Base-by-base conservation (phyloP, 2,888 invertebrate species). In the Mamestra brassicae region DNA sequence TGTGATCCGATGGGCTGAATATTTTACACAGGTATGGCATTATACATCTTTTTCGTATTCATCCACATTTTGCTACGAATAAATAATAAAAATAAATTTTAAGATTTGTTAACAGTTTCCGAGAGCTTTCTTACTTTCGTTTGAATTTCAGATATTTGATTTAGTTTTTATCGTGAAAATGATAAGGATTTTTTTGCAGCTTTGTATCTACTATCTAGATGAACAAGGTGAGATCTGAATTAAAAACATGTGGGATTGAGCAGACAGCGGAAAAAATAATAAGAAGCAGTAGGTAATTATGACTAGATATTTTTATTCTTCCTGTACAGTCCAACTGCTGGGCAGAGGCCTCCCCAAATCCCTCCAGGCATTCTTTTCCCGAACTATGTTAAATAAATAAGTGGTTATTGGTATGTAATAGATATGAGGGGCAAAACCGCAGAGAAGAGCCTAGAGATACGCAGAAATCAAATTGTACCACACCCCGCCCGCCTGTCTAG, bases 1-100 rank as follows among this genome's bases (percentile, higher is more conserved):
- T 74, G 66, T 71, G 75, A 83, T 82, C 73, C 80, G 72, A 76
- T 80, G 80, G 82, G 58, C 42, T 81, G 70, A 78, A 86, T 82
- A 85, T 60, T 80, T 66, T 75, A 86, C 83, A 86, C 74, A 76
- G 71, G 70, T 79, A 81, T 78, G 82, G 68, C 83, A 84, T 85
- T 84, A 68, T 71, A 67, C 76, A 80, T 83, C 80, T 81, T 82
- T 84, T 86, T 76, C 78, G 64, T 74, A 74, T 74, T 64, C 73
- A 55, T 60, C 60, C 50, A 71, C 66, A 75, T 78, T 77, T 75
- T 45, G 60, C 72, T 76, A 65, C 72, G 78, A 75, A 71, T 73
- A 71, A 71, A 7, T 5, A 38, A 76, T 65, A 55, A 64, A 83
- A 86, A 81, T 50, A 13, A n/a, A n/a, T 71, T 74, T 69, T 60